Percentiles rank a stretch among this genome's conserved stretches.
Conservation (phyloP, 2,797 vertebrate species). For the Crenuchus spilurus region DNA sequence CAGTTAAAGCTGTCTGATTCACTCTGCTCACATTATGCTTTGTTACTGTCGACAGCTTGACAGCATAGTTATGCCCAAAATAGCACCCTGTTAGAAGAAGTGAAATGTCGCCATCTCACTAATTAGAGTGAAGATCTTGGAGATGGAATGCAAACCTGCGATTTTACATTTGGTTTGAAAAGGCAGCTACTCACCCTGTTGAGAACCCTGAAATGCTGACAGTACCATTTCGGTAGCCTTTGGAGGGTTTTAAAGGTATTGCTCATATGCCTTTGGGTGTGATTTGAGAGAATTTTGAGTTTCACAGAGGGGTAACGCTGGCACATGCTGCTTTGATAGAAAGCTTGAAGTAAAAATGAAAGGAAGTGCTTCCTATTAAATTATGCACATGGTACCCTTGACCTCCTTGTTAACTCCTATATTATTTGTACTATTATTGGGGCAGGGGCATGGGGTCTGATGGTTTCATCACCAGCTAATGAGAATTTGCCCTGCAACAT, state of each 20-base stretch:
- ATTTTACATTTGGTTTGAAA: constrained; percentile 61
- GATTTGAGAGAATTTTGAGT: constrained; percentile 39
- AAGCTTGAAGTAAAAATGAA: constrained; percentile 49
- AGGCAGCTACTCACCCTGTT: constrained; percentile 60
- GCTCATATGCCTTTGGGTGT: constrained; percentile 54
- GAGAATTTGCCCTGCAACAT: constrained; percentile 48
- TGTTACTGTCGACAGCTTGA: constrained; percentile 64
- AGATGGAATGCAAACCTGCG: constrained; percentile 53
- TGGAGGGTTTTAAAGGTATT: constrained; percentile 55
- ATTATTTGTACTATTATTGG: constrained; percentile 46
- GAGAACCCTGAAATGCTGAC: constrained; percentile 55
- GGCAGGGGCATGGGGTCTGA: constrained; percentile 24
- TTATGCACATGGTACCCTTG: constrained; percentile 59
- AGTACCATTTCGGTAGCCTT: constrained; percentile 18
- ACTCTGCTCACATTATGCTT: constrained; percentile 57
- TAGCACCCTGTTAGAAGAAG: constrained; percentile 64
- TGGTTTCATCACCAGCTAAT: constrained; percentile 47
- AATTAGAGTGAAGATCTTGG: constrained; percentile 65
- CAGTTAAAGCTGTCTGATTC: constrained; percentile 65
- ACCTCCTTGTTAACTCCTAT: constrained; percentile 53
- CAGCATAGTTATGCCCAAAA: constrained; percentile 67
- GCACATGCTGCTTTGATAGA: constrained; percentile 48
- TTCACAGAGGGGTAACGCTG: constrained; percentile 40
- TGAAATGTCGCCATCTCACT: constrained; percentile 68
- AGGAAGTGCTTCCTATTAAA: constrained; percentile 50